These are phyloP conservation scores for Helostoma temminkii DNA, from an alignment of 2,797 vertebrate species.

Conservation along the genomic window DNA sequence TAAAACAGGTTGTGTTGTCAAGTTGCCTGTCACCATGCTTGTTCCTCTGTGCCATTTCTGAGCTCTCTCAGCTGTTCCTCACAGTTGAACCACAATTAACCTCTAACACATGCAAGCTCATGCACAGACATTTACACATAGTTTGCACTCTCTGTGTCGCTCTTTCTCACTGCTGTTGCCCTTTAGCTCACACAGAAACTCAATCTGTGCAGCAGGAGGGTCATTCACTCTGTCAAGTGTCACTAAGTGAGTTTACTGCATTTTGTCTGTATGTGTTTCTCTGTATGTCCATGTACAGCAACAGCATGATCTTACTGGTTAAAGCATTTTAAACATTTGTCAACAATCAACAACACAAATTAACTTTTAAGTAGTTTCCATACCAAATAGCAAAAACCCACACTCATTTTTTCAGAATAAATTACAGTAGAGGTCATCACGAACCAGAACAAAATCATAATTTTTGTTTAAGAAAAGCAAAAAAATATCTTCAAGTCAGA, in stretches of 20 bases:
- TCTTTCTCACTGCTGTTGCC: constrained; percentile 68
- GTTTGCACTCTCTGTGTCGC: constrained; percentile 72
- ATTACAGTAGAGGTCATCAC: too few species aligned
- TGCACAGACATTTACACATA: constrained; percentile 54
- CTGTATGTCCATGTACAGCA: constrained; percentile 4
- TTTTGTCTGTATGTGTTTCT: constrained; percentile 46
- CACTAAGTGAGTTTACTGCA: constrained; percentile 65
- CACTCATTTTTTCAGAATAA: too few species aligned
- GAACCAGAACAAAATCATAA: too few species aligned
- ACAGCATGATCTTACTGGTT: too few species aligned
- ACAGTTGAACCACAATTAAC: constrained; percentile 85
- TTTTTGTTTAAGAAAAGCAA: too few species aligned
- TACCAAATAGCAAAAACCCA: too few species aligned
- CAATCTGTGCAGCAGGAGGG: constrained; percentile 60
- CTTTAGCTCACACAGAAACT: constrained; percentile 77
- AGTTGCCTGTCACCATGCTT: constrained; percentile 80
- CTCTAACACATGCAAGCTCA: constrained; percentile 51
- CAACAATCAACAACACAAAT: constrained; percentile 6
- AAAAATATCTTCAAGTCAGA: too few species aligned
- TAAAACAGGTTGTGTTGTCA: constrained; percentile 84
- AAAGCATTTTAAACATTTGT: background rate
- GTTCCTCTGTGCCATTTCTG: constrained; percentile 81
- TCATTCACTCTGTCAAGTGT: constrained; percentile 60
- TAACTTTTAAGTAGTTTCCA: background rate
- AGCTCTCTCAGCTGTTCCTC: constrained; percentile 86